Percentiles rank a stretch among this genome's conserved stretches.
phyloP scores from a whole-genome alignment of 2,797 vertebrate genomes.

The Ciconia nigra region DNA sequence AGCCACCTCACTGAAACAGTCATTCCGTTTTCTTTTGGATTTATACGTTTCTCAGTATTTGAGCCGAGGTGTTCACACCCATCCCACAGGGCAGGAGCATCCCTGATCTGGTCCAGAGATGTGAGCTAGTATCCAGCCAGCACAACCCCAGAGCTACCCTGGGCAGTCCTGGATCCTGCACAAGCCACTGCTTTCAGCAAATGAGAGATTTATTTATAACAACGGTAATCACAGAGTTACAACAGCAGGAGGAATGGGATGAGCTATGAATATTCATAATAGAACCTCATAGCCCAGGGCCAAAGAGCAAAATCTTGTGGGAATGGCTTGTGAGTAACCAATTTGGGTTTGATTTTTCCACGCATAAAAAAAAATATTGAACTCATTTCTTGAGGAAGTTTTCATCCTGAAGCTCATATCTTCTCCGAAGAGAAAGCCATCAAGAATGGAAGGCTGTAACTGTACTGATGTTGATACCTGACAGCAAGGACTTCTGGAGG shows the following conservation, averaged over 20 bases:
- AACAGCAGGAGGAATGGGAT: background rate
- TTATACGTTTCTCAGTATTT: background rate
- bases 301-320: background rate
- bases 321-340: background rate
- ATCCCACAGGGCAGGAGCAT: background rate
- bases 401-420: background rate
- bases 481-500: background rate
- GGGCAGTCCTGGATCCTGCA: background rate
- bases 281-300: background rate
- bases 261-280: background rate
- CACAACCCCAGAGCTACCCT: background rate
- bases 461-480: too few species aligned
- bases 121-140: background rate
- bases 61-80: background rate
- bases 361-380: background rate
- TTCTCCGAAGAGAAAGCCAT: background rate
- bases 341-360: background rate
- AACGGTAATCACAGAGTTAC: background rate
- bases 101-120: background rate
- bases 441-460: background rate
- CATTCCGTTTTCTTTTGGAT: background rate
- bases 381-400: background rate
- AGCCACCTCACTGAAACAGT: background rate
- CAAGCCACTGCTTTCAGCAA: background rate
- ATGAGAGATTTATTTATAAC: background rate